Conservation (phyloP, 64 coral and sea anemone genomes). For the Montipora foliosa region DNA sequence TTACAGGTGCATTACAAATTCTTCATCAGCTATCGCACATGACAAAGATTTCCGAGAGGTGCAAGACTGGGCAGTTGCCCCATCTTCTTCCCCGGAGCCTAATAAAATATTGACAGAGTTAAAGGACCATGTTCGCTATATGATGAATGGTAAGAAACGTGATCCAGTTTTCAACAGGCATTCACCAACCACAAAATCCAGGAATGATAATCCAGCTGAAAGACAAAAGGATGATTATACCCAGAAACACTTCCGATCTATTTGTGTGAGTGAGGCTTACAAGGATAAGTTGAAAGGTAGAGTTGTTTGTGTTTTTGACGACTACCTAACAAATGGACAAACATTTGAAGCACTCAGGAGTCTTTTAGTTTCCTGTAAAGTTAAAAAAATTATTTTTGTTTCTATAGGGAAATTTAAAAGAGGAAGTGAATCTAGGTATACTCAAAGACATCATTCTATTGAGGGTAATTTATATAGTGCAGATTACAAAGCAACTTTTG, state of each 20-base stretch:
- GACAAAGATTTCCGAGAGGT: constrained; percentile 61
- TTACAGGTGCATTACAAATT: background rate
- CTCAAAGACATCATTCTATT: background rate
- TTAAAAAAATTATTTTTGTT: too few relatives aligned
- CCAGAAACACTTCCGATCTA: background rate
- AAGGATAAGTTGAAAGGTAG: background rate
- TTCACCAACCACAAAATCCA: background rate
- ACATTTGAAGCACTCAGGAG: too few relatives aligned
- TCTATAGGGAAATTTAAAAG: constrained; percentile 58
- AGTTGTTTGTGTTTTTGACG: too few relatives aligned
- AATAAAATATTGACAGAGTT: constrained; percentile 39
- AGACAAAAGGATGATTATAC: background rate
- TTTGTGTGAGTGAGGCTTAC: constrained; percentile 33
- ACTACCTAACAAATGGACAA: too few relatives aligned
- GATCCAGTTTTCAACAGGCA: constrained; percentile 52
- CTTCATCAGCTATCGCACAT: constrained; percentile 61
- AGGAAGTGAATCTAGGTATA: background rate
- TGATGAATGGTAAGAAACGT: constrained; percentile 23
- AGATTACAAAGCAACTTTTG: background rate
- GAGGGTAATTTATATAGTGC: background rate
- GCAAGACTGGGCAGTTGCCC: constrained; percentile 62
- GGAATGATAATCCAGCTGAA: background rate
- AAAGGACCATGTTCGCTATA: constrained; percentile 14
- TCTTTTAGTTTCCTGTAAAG: too few relatives aligned
- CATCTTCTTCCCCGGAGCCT: constrained; percentile 36